Percentiles rank a stretch among this genome's conserved stretches.
These are phyloP conservation scores for Fregata magnificens DNA, from an alignment of 2,113 vertebrate species.

Conservation along the genomic window DNA sequence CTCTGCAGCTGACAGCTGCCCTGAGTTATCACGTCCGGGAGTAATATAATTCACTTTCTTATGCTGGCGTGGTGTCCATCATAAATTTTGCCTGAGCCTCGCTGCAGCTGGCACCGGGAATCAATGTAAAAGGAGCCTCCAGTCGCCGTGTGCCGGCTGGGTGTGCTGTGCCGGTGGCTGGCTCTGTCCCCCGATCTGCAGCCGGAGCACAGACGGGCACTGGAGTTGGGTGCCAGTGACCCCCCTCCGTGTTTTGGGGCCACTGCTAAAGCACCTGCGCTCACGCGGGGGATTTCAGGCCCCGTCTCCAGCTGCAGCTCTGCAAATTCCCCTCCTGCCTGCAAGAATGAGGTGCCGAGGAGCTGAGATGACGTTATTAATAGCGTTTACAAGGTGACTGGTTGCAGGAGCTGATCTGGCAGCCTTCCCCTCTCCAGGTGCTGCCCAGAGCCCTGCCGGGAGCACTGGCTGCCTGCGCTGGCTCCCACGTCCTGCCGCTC, in stretches of 20 bases:
- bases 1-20: slow-evolving; percentile 20
- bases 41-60: slow-evolving; percentile 26
- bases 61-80: background rate
- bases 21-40: background rate
- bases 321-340: background rate
- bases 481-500: background rate
- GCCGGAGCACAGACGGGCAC: accelerated
- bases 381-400: slow-evolving; percentile 9
- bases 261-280: background rate
- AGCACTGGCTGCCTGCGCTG: background rate
- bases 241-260: background rate
- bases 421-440: background rate
- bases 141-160: background rate
- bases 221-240: background rate
- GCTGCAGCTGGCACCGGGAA: slow-evolving; percentile 47
- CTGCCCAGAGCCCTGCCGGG: background rate
- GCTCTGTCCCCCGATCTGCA: background rate
- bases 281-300: accelerated
- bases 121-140: background rate
- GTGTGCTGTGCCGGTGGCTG: background rate
- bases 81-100: slow-evolving; percentile 4
- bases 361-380: background rate
- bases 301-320: background rate
- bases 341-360: background rate
- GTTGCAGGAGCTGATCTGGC: background rate